Evolutionary conservation across 1,140 invertebrate species (phyloP).

Genomic region (Meteorus sp.): DNA sequence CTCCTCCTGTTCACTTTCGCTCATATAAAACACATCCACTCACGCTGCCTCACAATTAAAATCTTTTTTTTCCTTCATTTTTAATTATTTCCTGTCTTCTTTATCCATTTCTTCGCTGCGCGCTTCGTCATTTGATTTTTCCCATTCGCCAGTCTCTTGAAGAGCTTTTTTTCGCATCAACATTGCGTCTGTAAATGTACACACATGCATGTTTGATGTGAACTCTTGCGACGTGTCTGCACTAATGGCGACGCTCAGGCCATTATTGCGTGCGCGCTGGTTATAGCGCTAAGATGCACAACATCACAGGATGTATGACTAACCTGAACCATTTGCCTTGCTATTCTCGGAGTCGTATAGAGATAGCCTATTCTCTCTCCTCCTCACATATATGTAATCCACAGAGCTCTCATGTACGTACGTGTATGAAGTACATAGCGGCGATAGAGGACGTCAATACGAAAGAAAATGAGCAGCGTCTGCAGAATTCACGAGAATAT

Average conservation of each 20-base stretch:
- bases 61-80: conserved; percentile 25
- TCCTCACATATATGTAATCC: background rate
- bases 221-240: conserved; percentile 30
- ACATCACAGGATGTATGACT: conserved; percentile 50
- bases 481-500: background rate
- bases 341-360: conserved; percentile 53
- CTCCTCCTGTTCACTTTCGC: too few species aligned
- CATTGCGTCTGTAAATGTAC: too few species aligned
- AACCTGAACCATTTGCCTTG: conserved; percentile 26
- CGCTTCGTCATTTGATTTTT: too few species aligned
- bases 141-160: too few species aligned
- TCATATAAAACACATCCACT: too few species aligned
- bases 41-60: too few species aligned
- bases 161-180: too few species aligned
- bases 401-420: background rate
- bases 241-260: conserved; percentile 34
- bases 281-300: conserved; percentile 39
- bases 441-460: conserved; percentile 23
- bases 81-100: conserved; percentile 1
- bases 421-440: background rate
- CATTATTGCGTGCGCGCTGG: background rate
- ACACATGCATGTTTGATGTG: background rate
- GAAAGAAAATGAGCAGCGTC: conserved; percentile 8
- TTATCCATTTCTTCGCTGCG: too few species aligned
- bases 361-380: background rate